A percentile compares a stretch with the other conserved stretches of the same genome.
These are phyloP conservation scores for Dromius quadrimaculatus DNA, from an alignment of 2,888 invertebrate species.

Conservation along the genomic window DNA sequence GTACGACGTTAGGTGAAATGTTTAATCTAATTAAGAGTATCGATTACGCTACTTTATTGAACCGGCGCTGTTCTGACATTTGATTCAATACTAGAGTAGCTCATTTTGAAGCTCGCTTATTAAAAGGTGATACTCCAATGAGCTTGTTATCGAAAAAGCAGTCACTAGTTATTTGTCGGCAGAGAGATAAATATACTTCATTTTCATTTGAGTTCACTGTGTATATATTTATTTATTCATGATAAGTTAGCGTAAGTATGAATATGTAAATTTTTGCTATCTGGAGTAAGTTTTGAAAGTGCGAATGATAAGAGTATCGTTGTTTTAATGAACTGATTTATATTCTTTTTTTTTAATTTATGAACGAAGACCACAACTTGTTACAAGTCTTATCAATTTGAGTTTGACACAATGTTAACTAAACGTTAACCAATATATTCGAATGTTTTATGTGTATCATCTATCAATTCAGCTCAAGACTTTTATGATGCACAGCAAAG, in stretches of 20 bases:
- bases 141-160: neutral
- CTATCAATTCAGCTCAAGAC: too few relatives aligned
- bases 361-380: too few relatives aligned
- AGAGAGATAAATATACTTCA: conserved; percentile 35
- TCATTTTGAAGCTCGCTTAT: conserved; percentile 5
- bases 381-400: too few relatives aligned
- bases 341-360: too few relatives aligned
- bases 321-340: conserved; percentile 9
- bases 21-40: conserved; percentile 45
- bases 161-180: neutral
- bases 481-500: too few relatives aligned
- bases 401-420: too few relatives aligned
- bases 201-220: conserved; percentile 20
- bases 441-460: too few relatives aligned
- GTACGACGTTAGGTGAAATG: too few relatives aligned
- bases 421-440: too few relatives aligned
- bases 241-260: conserved; percentile 19
- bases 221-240: conserved; percentile 11
- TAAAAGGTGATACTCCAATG: conserved; percentile 31
- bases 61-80: conserved; percentile 3
- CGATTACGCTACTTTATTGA: conserved; percentile 42
- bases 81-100: neutral
- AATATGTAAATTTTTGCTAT: conserved; percentile 26
- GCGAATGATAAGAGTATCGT: neutral
- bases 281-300: too few relatives aligned